Evolutionary conservation across 1,140 invertebrate genomes (phyloP).

Genomic region (Melipona quadrifasciata): DNA sequence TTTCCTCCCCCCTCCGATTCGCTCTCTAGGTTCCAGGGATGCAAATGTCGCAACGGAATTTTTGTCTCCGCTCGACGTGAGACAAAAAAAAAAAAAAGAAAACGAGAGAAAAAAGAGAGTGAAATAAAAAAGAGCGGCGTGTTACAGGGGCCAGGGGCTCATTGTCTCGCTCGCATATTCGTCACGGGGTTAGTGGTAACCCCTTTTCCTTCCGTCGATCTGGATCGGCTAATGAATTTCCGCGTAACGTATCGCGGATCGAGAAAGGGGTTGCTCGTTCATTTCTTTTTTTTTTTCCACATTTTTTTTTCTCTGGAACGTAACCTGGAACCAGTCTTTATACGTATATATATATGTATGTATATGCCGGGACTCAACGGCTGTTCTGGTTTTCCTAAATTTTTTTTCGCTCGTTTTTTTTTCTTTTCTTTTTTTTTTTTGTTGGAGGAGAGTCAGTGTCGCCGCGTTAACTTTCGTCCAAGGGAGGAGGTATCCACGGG

Average conservation of each 20-base stretch:
- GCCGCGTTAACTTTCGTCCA: background rate
- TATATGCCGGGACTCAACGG: background rate
- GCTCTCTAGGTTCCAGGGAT: conserved; percentile 44
- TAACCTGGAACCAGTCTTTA: background rate
- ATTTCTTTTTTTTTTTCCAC: background rate
- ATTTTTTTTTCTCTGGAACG: background rate
- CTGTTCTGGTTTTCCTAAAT: background rate
- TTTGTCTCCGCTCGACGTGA: conserved; percentile 73
- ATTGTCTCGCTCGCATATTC: conserved; percentile 59
- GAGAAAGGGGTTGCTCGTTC: conserved; percentile 13
- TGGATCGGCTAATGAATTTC: conserved; percentile 69
- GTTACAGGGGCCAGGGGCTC: conserved; percentile 48
- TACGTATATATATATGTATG: background rate
- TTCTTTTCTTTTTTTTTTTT: background rate
- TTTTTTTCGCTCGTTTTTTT: background rate
- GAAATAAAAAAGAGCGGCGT: conserved; percentile 22
- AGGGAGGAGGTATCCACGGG: background rate
- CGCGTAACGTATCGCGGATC: conserved; percentile 46
- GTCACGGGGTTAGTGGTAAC: conserved; percentile 47
- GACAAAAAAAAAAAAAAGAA: conserved; percentile 63
- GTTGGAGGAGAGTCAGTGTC: background rate
- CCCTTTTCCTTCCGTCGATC: conserved; percentile 25
- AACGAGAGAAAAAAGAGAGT: conserved; percentile 12
- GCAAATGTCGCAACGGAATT: conserved; percentile 75
- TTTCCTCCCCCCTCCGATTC: conserved; percentile 27